Percentiles rank a stretch among this genome's conserved stretches.
Evolutionary conservation across 2,113 vertebrate genomes (phyloP).

Genomic region (Nesospiza acunhae): DNA sequence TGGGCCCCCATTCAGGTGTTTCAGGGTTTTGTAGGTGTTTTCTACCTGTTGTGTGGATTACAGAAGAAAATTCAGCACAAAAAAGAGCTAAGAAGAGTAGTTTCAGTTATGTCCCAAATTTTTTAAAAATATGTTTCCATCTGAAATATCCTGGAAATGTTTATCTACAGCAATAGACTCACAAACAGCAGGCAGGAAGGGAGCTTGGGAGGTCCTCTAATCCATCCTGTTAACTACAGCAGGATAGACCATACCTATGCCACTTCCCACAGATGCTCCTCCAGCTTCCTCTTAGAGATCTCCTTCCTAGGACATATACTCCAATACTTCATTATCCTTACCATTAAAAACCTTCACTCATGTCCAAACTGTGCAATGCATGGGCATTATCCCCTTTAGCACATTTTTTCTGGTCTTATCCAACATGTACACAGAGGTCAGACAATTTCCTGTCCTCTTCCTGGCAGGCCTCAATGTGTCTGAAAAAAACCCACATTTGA

Average conservation of each 20-base stretch:
- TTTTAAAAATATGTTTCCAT: not conserved
- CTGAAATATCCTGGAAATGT: not conserved
- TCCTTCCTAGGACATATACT: not conserved
- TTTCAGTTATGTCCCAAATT: not conserved
- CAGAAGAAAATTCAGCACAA: not conserved
- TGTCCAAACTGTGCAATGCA: not conserved
- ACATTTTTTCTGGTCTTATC: conserved; percentile 19
- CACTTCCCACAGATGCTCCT: not conserved
- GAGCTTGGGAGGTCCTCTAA: not conserved
- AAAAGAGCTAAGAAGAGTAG: not conserved
- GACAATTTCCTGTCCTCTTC: conserved; percentile 7
- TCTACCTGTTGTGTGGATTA: not conserved
- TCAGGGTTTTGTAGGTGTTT: not conserved
- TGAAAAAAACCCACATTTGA: not conserved
- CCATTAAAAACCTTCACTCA: not conserved
- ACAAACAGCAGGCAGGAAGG: not conserved
- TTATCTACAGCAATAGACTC: not conserved
- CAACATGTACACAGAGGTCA: not conserved
- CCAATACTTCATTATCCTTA: not conserved
- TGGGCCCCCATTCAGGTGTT: not conserved
- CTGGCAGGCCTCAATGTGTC: not conserved
- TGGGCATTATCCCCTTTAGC: not conserved
- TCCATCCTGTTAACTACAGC: not conserved
- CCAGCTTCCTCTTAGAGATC: not conserved
- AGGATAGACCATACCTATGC: not conserved